Percentiles rank a stretch among this genome's conserved stretches.
phyloP scores from a whole-genome alignment of 2,888 invertebrate species.

The Nebria salina region DNA sequence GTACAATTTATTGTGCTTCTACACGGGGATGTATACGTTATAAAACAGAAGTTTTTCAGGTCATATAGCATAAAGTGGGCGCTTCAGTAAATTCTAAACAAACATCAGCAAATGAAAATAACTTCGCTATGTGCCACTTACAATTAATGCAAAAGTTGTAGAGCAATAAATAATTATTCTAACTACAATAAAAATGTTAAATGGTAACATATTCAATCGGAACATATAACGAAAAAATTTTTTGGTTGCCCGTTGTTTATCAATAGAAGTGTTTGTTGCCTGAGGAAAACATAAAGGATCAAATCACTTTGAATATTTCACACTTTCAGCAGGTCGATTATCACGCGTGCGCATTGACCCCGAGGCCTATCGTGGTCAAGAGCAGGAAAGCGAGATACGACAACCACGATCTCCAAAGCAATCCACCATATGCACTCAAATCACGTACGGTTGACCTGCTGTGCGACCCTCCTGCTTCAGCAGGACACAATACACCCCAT shows the following conservation, averaged over 20 bases:
- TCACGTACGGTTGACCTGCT: constrained; percentile 24
- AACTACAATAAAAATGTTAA: no score
- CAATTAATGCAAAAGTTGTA: no score
- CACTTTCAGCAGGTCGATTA: background rate
- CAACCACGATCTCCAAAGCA: background rate
- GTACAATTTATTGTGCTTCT: background rate
- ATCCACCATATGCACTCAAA: constrained; percentile 19
- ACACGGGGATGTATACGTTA: background rate
- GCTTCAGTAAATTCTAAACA: background rate
- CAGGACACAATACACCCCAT: constrained; percentile 14
- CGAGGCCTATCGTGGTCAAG: background rate
- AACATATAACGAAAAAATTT: background rate
- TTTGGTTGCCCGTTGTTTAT: background rate
- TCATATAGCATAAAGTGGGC: background rate
- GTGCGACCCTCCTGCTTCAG: constrained; percentile 12
- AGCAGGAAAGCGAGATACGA: background rate
- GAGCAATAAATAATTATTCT: no score
- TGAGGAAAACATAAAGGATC: background rate
- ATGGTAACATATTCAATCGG: no score
- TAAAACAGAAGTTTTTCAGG: background rate
- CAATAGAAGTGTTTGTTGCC: background rate
- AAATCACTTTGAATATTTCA: constrained; percentile 13
- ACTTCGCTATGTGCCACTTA: no score
- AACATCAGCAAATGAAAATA: background rate
- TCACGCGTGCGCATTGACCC: constrained; percentile 19